Base-by-base conservation (phyloP, 2,113 vertebrate genomes). In the Siphamia tubifer region DNA sequence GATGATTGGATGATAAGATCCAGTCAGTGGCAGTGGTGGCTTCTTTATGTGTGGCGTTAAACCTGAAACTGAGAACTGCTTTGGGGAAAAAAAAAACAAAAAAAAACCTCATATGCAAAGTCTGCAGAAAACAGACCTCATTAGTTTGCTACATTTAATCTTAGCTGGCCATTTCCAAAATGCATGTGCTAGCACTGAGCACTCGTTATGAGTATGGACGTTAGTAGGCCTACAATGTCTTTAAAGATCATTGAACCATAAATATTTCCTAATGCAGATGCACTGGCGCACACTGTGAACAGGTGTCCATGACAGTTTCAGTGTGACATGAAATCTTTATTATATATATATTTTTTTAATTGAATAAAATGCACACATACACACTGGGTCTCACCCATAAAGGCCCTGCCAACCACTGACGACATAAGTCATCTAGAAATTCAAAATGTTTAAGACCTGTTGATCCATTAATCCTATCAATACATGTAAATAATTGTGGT, bases 51-150 rank as follows among this genome's bases (percentile, higher is more conserved):
- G 42, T 34, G 39, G 44, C 53, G 57, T 55, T 40, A 52, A 48
- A 45, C 61, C 8, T 20, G 42, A 21, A 16, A 23, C 25, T 19
- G 35, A 68, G 27, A 31, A 19, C 39, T 39, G 25, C 68, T 70
- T 69, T 58, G 17, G 21, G 30, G 17, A 3, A 20, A 39, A n/a
- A n/a, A n/a, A n/a, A n/a, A n/a, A n/a, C n/a, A n/a, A n/a, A n/a
- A n/a, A n/a, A 20, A 60, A 16, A 38, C 48, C 32, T 48, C 43
- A 60, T n/a, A 48, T 70, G 73, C 69, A 69, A 78, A 67, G 40
- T 64, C 60, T 65, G 73, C 76, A 81, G 48, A 81, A 82, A 70
- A 44, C 49, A 71, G 53, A 62, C 56, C 34, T 78, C 64, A 63
- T 68, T 70, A 70, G 55, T 74, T 49, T 62, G 42, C 72, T 77